Evolutionary conservation across 1,140 invertebrate species (phyloP).

Genomic region (Conus ventricosus): DNA sequence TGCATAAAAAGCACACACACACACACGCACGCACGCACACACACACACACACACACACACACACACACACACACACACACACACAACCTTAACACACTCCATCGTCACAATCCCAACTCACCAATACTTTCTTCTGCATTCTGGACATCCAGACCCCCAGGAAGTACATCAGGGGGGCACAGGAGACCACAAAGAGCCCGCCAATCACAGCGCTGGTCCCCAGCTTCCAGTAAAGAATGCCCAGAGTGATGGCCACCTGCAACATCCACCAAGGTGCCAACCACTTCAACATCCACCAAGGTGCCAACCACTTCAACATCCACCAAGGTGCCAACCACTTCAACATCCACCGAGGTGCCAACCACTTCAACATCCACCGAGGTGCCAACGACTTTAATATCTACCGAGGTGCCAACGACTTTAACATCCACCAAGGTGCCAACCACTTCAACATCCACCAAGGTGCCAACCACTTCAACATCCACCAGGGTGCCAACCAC

Average conservation of each 20-base stretch:
- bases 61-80: no score
- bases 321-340: not conserved
- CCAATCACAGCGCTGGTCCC: slow-evolving; percentile 87
- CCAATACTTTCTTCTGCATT: slow-evolving; percentile 78
- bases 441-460: slow-evolving; percentile 70
- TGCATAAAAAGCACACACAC: no score
- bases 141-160: slow-evolving; percentile 67
- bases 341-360: no score
- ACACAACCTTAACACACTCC: no score
- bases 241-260: slow-evolving; percentile 84
- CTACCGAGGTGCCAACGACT: not conserved
- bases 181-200: slow-evolving; percentile 74
- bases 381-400: slow-evolving; percentile 76
- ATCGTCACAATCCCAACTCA: slow-evolving; percentile 68
- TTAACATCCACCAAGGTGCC: no score
- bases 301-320: slow-evolving; percentile 75
- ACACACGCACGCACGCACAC: no score
- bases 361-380: slow-evolving; percentile 68
- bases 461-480: not conserved
- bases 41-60: no score
- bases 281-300: no score
- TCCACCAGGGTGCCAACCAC: slow-evolving; percentile 55
- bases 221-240: slow-evolving; percentile 84
- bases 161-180: slow-evolving; percentile 72
- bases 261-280: slow-evolving; percentile 56